Base-by-base conservation (phyloP, 53 echinoderm and acorn worm species). In the Astropecten irregularis region DNA sequence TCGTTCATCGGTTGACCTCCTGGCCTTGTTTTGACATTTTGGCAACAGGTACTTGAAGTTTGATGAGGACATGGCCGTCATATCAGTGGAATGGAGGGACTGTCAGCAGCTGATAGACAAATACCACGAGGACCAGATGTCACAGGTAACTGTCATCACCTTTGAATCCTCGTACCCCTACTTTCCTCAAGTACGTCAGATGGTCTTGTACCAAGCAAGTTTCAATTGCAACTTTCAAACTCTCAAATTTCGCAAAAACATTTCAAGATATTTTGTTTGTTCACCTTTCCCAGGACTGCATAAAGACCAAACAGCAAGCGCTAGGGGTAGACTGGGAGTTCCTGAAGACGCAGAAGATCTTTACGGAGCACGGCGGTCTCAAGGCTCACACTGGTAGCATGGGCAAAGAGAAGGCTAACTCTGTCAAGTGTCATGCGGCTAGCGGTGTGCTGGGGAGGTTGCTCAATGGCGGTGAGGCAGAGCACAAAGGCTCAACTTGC, bases 21-120 rank as follows among this genome's bases (percentile, higher is more conserved):
- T n/a, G n/a, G n/a, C n/a, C n/a, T n/a, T n/a, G n/a, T n/a, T n/a
- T n/a, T n/a, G n/a, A n/a, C n/a, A n/a, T n/a, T n/a, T n/a, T n/a
- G n/a, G n/a, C n/a, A n/a, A n/a, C 83, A 96, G 97, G 82, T 96
- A 94, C 65, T 66, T 92, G 1, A 89, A 92, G 77, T 96, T 96
- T 88, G 94, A 94, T 51, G 92, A 94, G 85, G 97, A 94, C 39
- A 96, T 96, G 97, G 87, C 93, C 0, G 88, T 89, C 21, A 85
- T 96, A n/a, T 91, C 87, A 3, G 97, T 92, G 14, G 93, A 87
- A 1, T 96, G 97, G 97, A 89, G 93, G 37, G 94, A 94, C 59
- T 94, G 91, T 40, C 89, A 92, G 69, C 97, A 96, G 79, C 90
- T 96, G 10, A 94, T 96, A 16, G 91, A 96, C 29, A 92, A 87